A percentile compares a stretch with the other conserved stretches of the same genome.
Evolutionary conservation across 1,140 invertebrate genomes (phyloP).

Genomic region (Heliconius himera): DNA sequence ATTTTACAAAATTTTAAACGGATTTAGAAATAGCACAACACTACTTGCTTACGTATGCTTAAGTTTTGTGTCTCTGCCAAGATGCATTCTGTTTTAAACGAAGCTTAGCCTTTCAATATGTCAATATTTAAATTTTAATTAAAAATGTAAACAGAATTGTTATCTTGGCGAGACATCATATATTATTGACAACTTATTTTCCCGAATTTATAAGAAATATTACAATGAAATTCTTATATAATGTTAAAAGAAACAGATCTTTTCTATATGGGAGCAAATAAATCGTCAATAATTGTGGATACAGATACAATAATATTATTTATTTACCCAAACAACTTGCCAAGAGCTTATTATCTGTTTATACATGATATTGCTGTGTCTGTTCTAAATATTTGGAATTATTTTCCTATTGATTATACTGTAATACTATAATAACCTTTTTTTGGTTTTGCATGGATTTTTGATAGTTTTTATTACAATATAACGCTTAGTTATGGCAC

Average conservation of each 20-base stretch:
- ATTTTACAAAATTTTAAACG: not conserved
- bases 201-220: not conserved
- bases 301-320: not conserved
- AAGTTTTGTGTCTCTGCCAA: not conserved
- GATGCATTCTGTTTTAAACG: not conserved
- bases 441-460: constrained; percentile 26
- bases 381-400: not conserved
- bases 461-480: constrained; percentile 6
- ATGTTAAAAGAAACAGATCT: not conserved
- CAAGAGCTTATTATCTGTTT: not conserved
- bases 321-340: not conserved
- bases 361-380: not conserved
- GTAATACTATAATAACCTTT: not conserved
- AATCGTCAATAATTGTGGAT: not conserved
- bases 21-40: not conserved
- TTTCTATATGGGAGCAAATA: not conserved
- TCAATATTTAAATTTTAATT: not conserved
- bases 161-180: not conserved
- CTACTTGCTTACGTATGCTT: not conserved
- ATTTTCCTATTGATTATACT: not conserved
- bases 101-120: not conserved
- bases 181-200: not conserved
- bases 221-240: not conserved
- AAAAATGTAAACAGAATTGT: not conserved
- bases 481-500: constrained; percentile 2